Evolutionary conservation across 2,888 invertebrate species (phyloP).

Genomic region (Erebia aethiops): DNA sequence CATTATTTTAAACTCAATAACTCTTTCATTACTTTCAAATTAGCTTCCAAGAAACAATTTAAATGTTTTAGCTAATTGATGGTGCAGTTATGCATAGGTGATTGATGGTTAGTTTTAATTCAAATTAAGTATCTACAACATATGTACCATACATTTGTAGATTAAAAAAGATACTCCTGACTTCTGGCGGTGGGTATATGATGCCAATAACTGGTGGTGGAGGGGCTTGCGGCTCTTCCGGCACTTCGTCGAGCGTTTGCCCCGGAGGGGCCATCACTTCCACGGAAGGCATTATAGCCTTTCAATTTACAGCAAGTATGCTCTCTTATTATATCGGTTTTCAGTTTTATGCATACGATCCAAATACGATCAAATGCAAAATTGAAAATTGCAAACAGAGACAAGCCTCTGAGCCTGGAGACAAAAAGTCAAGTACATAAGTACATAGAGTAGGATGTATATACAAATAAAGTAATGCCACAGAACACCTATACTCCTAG

Average conservation of each 20-base stretch:
- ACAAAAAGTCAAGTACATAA: no score
- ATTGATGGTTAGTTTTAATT: neutral
- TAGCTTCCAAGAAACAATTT: no score
- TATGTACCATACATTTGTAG: no score
- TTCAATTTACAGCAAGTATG: constrained; percentile 13
- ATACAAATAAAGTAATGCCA: no score
- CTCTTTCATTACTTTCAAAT: no score
- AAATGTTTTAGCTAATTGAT: neutral
- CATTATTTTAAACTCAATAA: no score
- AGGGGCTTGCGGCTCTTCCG: constrained; percentile 69
- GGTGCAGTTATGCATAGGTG: neutral
- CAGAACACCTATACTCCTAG: no score
- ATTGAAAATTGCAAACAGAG: no score
- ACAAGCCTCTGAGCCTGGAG: no score
- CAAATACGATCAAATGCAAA: no score
- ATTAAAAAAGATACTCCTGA: constrained; percentile 99
- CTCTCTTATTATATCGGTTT: neutral
- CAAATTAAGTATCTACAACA: neutral
- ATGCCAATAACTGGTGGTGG: constrained; percentile 92
- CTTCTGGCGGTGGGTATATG: constrained; percentile 99
- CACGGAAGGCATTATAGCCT: constrained; percentile 71
- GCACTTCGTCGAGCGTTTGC: constrained; percentile 53
- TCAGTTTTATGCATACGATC: no score
- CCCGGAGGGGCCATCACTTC: constrained; percentile 72
- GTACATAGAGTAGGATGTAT: no score